Evolutionary conservation across 2,888 invertebrate species (phyloP).

Genomic region (Oscheius sp.): DNA sequence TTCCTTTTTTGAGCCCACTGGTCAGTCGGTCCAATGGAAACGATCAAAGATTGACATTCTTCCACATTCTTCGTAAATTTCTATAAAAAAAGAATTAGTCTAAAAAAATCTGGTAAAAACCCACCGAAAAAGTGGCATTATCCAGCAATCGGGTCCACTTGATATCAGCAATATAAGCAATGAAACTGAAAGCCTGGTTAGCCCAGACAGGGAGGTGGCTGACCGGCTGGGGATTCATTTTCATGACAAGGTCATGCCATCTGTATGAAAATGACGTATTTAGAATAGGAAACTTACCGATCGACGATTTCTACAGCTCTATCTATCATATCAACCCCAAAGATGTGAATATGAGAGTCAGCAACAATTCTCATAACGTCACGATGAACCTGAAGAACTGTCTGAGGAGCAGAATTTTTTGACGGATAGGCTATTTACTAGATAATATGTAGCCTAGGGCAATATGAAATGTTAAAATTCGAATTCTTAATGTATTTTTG

Average conservation of each 20-base stretch:
- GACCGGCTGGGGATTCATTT: not conserved
- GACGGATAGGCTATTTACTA: not conserved
- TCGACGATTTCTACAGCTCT: conserved; percentile 10
- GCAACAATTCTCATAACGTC: conserved; percentile 41
- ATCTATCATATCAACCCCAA: conserved; percentile 37
- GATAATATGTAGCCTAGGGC: no score
- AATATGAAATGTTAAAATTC: not conserved
- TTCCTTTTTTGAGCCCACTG: not conserved
- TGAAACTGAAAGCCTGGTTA: conserved; percentile 44
- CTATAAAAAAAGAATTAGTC: conserved; percentile 2
- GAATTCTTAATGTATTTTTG: no score
- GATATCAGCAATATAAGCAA: conserved; percentile 44
- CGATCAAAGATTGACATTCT: conserved; percentile 12
- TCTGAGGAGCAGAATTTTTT: not conserved
- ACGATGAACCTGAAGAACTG: conserved; percentile 36
- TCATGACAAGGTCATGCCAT: conserved; percentile 29
- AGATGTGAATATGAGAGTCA: conserved; percentile 34
- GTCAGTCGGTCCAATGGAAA: not conserved
- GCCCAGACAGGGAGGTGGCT: conserved; percentile 49
- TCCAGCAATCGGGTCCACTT: conserved; percentile 43
- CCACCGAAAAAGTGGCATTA: conserved; percentile 34
- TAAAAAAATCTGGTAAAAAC: not conserved
- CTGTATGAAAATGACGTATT: conserved; percentile 1
- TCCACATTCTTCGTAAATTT: not conserved
- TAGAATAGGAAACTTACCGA: not conserved